Conservation (phyloP, 2,797 vertebrate species). For the Melanogrammus aeglefinus region DNA sequence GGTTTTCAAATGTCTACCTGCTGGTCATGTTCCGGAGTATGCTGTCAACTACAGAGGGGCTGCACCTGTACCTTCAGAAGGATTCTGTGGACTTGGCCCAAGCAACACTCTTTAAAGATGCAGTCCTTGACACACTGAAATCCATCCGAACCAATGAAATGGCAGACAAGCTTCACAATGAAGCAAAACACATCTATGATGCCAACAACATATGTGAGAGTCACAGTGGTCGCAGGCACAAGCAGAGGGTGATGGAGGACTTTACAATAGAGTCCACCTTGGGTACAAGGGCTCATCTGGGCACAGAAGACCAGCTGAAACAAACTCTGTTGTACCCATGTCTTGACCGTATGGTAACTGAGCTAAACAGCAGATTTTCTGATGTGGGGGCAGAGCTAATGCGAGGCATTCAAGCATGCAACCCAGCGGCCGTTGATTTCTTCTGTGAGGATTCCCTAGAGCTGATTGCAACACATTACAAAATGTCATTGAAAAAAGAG, state of each 20-base stretch:
- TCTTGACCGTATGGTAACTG: neutral
- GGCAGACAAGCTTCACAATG: neutral
- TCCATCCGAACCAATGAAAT: neutral
- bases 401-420: neutral
- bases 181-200: neutral
- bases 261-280: neutral
- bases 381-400: neutral
- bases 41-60: conserved; percentile 7
- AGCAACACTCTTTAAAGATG: conserved; percentile 10
- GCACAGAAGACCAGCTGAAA: neutral
- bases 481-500: too few relatives aligned
- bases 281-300: neutral
- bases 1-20: conserved; percentile 8
- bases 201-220: neutral
- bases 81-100: conserved; percentile 11
- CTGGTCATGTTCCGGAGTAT: conserved; percentile 10
- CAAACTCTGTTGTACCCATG: neutral
- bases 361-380: neutral
- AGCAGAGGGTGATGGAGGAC: neutral
- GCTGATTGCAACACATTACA: neutral
- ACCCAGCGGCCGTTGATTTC: neutral
- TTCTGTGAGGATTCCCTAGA: neutral
- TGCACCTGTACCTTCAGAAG: conserved; percentile 10
- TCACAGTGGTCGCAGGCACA: neutral
- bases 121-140: conserved; percentile 3